These are phyloP conservation scores for Nipponacmea schrenckii DNA, from an alignment of 2,888 invertebrate genomes.

Conservation along the genomic window DNA sequence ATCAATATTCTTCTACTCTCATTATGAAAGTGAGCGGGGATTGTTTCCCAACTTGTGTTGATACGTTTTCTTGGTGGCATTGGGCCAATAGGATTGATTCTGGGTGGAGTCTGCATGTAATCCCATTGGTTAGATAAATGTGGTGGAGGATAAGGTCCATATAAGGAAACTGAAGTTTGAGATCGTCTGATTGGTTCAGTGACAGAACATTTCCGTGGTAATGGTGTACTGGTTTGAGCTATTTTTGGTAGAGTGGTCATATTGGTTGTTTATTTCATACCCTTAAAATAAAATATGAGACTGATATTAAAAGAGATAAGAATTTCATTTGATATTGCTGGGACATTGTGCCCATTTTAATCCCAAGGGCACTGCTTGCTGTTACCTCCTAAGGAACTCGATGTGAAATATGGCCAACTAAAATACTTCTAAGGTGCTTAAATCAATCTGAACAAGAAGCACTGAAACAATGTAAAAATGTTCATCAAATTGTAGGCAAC, in stretches of 20 bases:
- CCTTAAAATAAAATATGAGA: background rate
- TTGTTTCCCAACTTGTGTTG: slow-evolving; percentile 61
- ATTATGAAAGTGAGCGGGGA: slow-evolving; percentile 62
- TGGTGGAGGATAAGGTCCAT: slow-evolving; percentile 56
- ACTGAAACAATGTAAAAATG: no score
- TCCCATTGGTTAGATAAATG: slow-evolving; percentile 54
- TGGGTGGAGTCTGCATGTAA: slow-evolving; percentile 45
- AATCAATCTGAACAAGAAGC: no score
- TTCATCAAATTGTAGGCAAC: no score
- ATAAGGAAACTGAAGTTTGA: slow-evolving; percentile 40
- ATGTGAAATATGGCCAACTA: no score
- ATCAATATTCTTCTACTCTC: slow-evolving; percentile 57
- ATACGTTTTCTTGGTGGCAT: slow-evolving; percentile 55
- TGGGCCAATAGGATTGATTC: slow-evolving; percentile 61
- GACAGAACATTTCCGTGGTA: background rate
- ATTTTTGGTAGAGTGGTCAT: background rate
- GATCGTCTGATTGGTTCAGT: slow-evolving; percentile 29
- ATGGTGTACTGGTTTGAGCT: slow-evolving; percentile 16
- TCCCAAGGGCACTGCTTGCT: background rate
- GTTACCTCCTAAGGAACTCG: no score
- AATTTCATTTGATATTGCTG: no score
- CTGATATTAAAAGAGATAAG: background rate
- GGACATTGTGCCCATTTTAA: background rate
- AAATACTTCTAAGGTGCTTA: no score
- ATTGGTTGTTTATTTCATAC: background rate